Base-by-base conservation (phyloP, 2,888 invertebrate species). In the Pelosia muscerda region DNA sequence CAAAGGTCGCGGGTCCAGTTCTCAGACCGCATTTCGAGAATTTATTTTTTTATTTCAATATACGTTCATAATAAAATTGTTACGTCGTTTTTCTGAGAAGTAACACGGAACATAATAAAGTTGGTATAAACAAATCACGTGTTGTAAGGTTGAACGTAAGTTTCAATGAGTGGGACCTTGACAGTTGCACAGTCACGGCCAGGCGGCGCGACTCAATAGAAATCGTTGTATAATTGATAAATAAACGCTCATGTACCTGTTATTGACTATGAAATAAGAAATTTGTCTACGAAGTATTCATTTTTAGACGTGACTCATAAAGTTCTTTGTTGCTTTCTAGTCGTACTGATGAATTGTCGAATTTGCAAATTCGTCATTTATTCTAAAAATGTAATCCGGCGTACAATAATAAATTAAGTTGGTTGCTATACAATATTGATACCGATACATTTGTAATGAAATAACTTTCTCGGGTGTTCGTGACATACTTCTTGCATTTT, bases 151-250 rank as follows among this genome's bases (percentile, higher is more conserved):
- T 70, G 71, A 72, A 69, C 75, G 63, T 73, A 71, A 81, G 74
- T 79, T 79, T 77, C 75, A 75, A 79, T 76, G 76, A 76, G 72
- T n/a, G 64, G 66, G 72, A 81, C 82, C 81, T 81, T 81, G 82
- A 77, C 74, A 75, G 65, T 63, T 57, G 63, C 71, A 62, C 66
- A 75, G 81, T 79, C 81, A 78, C 28, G 79, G 79, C 71, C 79
- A 69, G 57, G 2, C 42, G 66, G 63, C 70, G 56, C 69, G 56
- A 58, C 70, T 79, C 72, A 79, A 79, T 79, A 76, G 61, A 78
- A 75, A 76, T 80, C 72, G 69, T 59, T 73, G 75, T 78, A 75
- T 81, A 78, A 77, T 72, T 75, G 71, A 75, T 78, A 55, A 74
- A 74, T 78, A 80, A 75, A 77, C 70, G 71, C 68, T 71, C 69